Evolutionary conservation across 2,888 invertebrate genomes (phyloP).

Genomic region (Dioctria rufipes): DNA sequence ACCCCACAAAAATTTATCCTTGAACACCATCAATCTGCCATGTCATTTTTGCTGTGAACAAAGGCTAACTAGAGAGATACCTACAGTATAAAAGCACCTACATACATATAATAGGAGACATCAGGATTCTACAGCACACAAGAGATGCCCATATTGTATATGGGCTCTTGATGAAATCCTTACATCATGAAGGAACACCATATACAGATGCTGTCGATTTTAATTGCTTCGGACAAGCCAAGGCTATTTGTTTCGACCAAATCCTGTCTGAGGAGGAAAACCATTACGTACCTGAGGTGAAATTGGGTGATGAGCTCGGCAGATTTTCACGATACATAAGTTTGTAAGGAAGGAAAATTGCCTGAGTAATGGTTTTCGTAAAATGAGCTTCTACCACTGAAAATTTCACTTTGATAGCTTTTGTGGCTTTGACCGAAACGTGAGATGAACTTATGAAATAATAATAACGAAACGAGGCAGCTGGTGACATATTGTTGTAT

Average conservation of each 20-base stretch:
- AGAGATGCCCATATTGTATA: neutral
- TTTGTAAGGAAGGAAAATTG: slow-evolving; percentile 47
- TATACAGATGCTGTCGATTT: slow-evolving; percentile 43
- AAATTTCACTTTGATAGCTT: slow-evolving; percentile 51
- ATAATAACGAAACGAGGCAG: slow-evolving; percentile 14
- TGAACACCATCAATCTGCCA: slow-evolving; percentile 45
- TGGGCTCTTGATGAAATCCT: slow-evolving; percentile 32
- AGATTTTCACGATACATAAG: slow-evolving; percentile 44
- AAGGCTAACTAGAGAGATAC: neutral
- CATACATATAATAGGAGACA: slow-evolving; percentile 1
- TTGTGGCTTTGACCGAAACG: slow-evolving; percentile 38
- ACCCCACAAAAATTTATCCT: slow-evolving; percentile 18
- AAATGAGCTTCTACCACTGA: slow-evolving; percentile 45
- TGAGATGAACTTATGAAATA: slow-evolving; percentile 39
- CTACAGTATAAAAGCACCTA: neutral
- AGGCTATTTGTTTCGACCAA: slow-evolving; percentile 33
- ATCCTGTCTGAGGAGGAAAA: slow-evolving; percentile 41
- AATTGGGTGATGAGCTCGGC: slow-evolving; percentile 51
- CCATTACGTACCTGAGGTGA: slow-evolving; percentile 44
- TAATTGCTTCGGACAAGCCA: slow-evolving; percentile 46
- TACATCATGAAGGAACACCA: neutral
- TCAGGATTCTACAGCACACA: neutral
- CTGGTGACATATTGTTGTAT: slow-evolving; percentile 19
- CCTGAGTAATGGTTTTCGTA: slow-evolving; percentile 45
- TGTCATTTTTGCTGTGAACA: slow-evolving; percentile 15